Base-by-base conservation (phyloP, 2,113 vertebrate genomes). In the Tautogolabrus adspersus region DNA sequence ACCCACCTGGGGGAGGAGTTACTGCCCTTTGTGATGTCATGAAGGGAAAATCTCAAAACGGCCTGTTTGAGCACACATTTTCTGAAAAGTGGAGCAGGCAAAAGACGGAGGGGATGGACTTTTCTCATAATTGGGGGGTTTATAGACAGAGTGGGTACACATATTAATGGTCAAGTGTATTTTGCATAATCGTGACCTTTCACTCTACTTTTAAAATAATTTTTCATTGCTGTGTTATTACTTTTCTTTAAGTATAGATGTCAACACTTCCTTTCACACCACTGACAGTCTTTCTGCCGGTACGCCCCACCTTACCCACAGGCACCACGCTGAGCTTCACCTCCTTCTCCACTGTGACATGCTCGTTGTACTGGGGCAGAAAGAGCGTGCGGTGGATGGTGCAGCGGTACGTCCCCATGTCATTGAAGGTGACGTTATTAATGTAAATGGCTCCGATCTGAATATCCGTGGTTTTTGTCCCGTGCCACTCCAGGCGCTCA, bases 321-420 rank as follows among this genome's bases (percentile, higher is more conserved):
- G 92, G 75, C 67, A 96, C 93, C 51, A 98, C 96, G 0, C 72
- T 93, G 1, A 98, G 86, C 37, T 95, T 93, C 84, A 98, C 94
- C 55, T 93, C 93, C 81, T 96, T 96, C 83, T 89, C 92, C 44
- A 96, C 89, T 1, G 76, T 91, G 79, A 95, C 91, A 3, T 93
- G 81, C 72, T 92, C 74, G 0, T 94, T 58, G 0, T 81, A 72
- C 46, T 47, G 79, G 0, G 87, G 46, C 0, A 95, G 94, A 61
- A 86, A 84, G 19, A 97, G 94, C 8, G 92, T 95, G 44, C 96
- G 95, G 65, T 94, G 90, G 63, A 97, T 93, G 1, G 88, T 93
- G 84, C 96, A 98, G 55, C 93, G 91, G 16, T 96, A 97, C 5
- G 92, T 95, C 0, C 97, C 97, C 0, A 91, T 91, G 88, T 98